A percentile compares a stretch with the other conserved stretches of the same genome.
phyloP scores from a whole-genome alignment of 2,888 invertebrate genomes.

The Drosophila rubida region DNA sequence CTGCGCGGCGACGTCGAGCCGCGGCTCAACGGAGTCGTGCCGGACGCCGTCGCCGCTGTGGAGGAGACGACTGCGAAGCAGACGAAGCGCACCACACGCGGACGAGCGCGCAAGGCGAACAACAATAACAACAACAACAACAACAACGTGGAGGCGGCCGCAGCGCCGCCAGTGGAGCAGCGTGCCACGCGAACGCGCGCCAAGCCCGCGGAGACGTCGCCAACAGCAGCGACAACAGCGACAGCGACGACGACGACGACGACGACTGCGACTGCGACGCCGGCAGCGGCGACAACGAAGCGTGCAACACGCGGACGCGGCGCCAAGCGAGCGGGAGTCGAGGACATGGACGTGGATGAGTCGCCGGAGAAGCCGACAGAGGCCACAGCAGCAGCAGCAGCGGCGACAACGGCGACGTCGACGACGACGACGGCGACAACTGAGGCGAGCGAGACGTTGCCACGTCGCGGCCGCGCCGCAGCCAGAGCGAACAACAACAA shows the following conservation, averaged over 20 bases:
- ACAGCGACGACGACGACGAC: neutral
- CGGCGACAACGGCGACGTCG: constrained; percentile 30
- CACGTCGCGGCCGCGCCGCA: constrained; percentile 78
- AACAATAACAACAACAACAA: constrained; percentile 20
- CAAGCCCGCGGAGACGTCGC: constrained; percentile 35
- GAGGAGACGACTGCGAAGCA: constrained; percentile 37
- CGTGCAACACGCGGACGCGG: constrained; percentile 67
- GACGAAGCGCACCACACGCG: constrained; percentile 72
- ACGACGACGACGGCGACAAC: constrained; percentile 2
- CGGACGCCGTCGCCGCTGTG: neutral
- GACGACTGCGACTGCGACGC: constrained; percentile 23
- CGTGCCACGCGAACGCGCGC: constrained; percentile 43
- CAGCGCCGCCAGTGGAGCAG: constrained; percentile 16
- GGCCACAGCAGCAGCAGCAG: constrained; percentile 7
- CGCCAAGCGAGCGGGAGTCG: constrained; percentile 37
- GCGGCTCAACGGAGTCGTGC: constrained; percentile 45
- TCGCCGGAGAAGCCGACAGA: constrained; percentile 29
- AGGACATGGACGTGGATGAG: constrained; percentile 54
- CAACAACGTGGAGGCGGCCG: neutral
- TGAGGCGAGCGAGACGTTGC: constrained; percentile 25
- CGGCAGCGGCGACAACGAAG: constrained; percentile 39
- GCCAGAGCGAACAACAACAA: constrained; percentile 79
- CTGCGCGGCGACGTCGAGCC: constrained; percentile 73
- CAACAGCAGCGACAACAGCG: constrained; percentile 24
- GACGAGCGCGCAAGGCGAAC: constrained; percentile 57